These are phyloP conservation scores for Micromussa lordhowensis DNA, from an alignment of 92 coral and sea anemone species.

Conservation along the genomic window DNA sequence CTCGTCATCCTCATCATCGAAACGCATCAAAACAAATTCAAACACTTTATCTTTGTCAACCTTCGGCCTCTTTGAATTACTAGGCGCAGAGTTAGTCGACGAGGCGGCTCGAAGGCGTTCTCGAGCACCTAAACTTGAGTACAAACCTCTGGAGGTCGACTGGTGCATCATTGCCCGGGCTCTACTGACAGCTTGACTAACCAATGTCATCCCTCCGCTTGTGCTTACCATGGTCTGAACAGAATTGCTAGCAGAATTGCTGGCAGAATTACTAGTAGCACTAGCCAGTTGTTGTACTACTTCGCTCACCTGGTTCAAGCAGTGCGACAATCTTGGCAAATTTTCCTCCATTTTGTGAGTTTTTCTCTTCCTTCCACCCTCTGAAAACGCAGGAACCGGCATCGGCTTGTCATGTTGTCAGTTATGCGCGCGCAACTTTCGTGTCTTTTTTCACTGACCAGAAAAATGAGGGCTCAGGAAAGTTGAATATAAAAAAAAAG, in stretches of 20 bases:
- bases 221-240: neutral
- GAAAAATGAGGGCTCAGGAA: no score
- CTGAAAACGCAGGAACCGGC: no score
- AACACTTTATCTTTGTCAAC: constrained; percentile 31
- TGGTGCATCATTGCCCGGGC: constrained; percentile 45
- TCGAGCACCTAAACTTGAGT: constrained; percentile 38
- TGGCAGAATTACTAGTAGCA: neutral
- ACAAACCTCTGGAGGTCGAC: constrained; percentile 46
- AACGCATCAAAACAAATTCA: constrained; percentile 52
- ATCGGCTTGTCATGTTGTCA: no score
- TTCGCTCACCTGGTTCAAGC: constrained; percentile 35
- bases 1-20: constrained; percentile 33
- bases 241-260: neutral
- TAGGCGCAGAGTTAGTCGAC: constrained; percentile 9
- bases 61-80: neutral
- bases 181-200: constrained; percentile 39
- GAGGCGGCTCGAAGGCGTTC: constrained; percentile 42
- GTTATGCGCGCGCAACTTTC: no score
- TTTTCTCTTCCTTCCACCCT: no score
- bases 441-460: no score
- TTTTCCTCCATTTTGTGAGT: constrained; percentile 27
- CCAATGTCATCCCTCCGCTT: constrained; percentile 13
- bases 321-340: constrained; percentile 30
- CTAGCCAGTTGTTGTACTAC: constrained; percentile 28
- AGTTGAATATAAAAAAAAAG: no score